Evolutionary conservation across 2,797 vertebrate genomes (phyloP).

Genomic region (Phalanger gymnotis): DNA sequence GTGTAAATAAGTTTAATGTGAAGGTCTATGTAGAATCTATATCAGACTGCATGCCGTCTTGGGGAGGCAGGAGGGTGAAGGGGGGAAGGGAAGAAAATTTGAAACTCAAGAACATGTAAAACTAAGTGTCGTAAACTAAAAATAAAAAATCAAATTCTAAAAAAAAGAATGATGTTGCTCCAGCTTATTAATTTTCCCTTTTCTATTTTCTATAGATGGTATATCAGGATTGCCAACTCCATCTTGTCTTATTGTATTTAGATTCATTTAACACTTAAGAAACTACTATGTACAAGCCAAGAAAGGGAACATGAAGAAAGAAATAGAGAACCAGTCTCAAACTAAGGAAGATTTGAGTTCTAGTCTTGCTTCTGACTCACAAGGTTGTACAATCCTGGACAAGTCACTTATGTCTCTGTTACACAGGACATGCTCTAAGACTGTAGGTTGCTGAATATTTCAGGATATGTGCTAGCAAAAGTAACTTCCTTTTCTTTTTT

Average conservation of each 20-base stretch:
- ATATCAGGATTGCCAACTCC: conserved; percentile 48
- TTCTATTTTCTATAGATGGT: conserved; percentile 60
- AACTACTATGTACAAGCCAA: not conserved
- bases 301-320: not conserved
- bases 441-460: not conserved
- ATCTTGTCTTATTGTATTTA: conserved; percentile 55
- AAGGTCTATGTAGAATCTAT: too few species aligned
- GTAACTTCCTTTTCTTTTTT: not conserved
- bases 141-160: too few species aligned
- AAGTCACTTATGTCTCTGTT: not conserved
- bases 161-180: conserved; percentile 59
- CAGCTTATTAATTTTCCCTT: conserved; percentile 24
- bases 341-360: not conserved
- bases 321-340: not conserved
- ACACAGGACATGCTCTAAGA: not conserved
- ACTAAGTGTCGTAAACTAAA: too few species aligned
- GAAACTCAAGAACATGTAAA: too few species aligned
- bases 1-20: too few species aligned
- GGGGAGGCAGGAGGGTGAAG: too few species aligned
- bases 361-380: not conserved
- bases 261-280: not conserved
- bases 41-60: too few species aligned
- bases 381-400: not conserved
- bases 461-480: not conserved
- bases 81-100: too few species aligned